Base-by-base conservation (phyloP, 2,797 vertebrate species). In the Pygocentrus nattereri region DNA sequence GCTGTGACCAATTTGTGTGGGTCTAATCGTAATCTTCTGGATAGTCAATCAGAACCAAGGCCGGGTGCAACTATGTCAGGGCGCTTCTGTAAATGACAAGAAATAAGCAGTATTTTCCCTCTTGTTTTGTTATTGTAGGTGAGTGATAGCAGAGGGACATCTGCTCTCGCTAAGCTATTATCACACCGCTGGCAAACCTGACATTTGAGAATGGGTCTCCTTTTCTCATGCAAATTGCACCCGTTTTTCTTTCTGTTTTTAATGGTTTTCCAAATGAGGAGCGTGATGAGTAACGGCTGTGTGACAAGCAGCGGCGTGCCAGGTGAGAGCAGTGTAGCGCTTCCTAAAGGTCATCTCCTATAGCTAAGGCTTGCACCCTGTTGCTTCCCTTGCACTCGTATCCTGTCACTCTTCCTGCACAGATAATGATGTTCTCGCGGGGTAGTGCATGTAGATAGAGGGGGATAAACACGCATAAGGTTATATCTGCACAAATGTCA, bases 311-410 rank as follows among this genome's bases (percentile, higher is more conserved):
- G 44, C 31, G 19, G 11, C 44, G 52, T 69, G 41, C 80, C 38
- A 70, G n/a, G 15, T 82, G 27, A 23, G 30, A 70, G 30, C 34
- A 41, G 21, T 21, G 56, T 34, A 47, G 56, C 16, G 44, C 59
- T 70, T 78, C 15, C 47, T 82, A 73, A 86, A 88, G 85, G 85
- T 87, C 56, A 82, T 59, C 74, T 86, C 78, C 71, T 52, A 76
- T 16, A 70, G 79, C 50, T 19, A n/a, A 41, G 30, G 44, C 80
- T 76, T 83, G 31, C 58, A 21, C 71, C 56, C 50, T 41, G 64
- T 49, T 76, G 72, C 52, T 82, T 44, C 11, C 0, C n/a, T 31
- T 44, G 54, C 27, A 72, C 64, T 59, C 34, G 41, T 69, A 54
- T 47, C 30, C 52, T 71, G 69, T 86, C 73, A 67, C 49, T 73